These are phyloP conservation scores for Eutrigla gurnardus DNA, from an alignment of 2,797 vertebrate genomes.

Conservation along the genomic window DNA sequence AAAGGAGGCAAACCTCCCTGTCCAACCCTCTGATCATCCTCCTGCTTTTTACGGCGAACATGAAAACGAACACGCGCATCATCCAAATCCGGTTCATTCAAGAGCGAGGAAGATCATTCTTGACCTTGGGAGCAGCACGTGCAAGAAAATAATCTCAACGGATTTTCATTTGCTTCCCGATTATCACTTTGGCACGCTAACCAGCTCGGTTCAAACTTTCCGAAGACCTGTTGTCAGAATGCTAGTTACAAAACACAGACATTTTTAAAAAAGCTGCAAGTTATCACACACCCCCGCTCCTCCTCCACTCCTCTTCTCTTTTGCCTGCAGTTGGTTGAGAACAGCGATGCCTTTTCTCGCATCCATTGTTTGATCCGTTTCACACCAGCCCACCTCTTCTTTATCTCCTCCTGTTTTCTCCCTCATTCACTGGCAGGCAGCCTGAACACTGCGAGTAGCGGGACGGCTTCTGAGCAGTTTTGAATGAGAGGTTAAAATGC, in stretches of 20 bases:
- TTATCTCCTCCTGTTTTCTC: constrained; percentile 76
- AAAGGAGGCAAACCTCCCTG: constrained; percentile 61
- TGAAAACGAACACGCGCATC: constrained; percentile 2
- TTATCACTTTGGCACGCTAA: constrained; percentile 31
- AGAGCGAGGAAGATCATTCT: constrained; percentile 15
- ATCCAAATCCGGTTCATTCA: constrained; percentile 29
- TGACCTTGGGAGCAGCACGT: constrained; percentile 24
- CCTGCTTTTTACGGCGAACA: constrained; percentile 53
- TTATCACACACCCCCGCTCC: constrained; percentile 67
- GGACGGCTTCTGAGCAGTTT: constrained; percentile 63
- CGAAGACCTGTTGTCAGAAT: constrained; percentile 50
- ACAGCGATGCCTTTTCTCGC: constrained; percentile 73
- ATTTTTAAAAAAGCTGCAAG: constrained; percentile 69
- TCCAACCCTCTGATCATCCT: constrained; percentile 69
- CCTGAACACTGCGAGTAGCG: constrained; percentile 58
- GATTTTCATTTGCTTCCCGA: constrained; percentile 12
- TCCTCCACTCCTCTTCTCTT: constrained; percentile 70
- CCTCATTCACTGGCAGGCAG: constrained; percentile 66
- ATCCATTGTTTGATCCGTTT: constrained; percentile 81
- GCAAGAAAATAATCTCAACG: constrained; percentile 24
- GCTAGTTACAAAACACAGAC: constrained; percentile 66
- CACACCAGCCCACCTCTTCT: constrained; percentile 79
- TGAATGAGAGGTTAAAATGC: constrained; percentile 76
- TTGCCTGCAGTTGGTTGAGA: constrained; percentile 69
- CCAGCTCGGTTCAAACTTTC: constrained; percentile 58